These are phyloP conservation scores for Troides oblongomaculatus DNA, from an alignment of 2,888 invertebrate species.

Conservation along the genomic window DNA sequence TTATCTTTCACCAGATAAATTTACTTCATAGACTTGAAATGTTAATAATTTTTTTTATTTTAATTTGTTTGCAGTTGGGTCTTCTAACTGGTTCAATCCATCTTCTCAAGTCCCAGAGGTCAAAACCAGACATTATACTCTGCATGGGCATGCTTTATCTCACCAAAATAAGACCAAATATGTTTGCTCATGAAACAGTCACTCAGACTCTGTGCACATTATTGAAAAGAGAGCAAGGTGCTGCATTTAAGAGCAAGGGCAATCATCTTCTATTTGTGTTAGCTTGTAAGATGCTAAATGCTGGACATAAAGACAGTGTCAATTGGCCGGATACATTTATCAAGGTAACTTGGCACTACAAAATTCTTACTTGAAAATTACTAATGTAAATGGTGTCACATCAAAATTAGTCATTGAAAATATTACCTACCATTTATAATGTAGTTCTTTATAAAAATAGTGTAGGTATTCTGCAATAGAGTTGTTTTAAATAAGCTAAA, in stretches of 20 bases:
- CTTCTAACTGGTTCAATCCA: constrained; percentile 94
- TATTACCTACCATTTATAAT: too few relatives aligned
- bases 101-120: constrained; percentile 86
- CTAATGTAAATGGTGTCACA: too few relatives aligned
- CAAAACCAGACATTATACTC: constrained; percentile 90
- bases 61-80: constrained; percentile 75
- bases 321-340: constrained; percentile 96
- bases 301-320: constrained; percentile 89
- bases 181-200: constrained; percentile 88
- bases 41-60: not conserved
- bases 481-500: too few relatives aligned
- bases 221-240: constrained; percentile 87
- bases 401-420: too few relatives aligned
- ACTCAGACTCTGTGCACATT: constrained; percentile 89
- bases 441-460: too few relatives aligned
- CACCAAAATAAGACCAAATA: constrained; percentile 87
- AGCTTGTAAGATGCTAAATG: constrained; percentile 90
- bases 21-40: too few relatives aligned
- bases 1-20: too few relatives aligned
- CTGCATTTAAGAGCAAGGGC: constrained; percentile 87
- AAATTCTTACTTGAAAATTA: too few relatives aligned
- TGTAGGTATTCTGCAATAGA: too few relatives aligned
- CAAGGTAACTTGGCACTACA: constrained; percentile 78
- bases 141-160: constrained; percentile 89
- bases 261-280: constrained; percentile 90